Percentiles rank a stretch among this genome's conserved stretches.
Conservation (phyloP, 2,797 vertebrate species). For the Spinus olivaceus region DNA sequence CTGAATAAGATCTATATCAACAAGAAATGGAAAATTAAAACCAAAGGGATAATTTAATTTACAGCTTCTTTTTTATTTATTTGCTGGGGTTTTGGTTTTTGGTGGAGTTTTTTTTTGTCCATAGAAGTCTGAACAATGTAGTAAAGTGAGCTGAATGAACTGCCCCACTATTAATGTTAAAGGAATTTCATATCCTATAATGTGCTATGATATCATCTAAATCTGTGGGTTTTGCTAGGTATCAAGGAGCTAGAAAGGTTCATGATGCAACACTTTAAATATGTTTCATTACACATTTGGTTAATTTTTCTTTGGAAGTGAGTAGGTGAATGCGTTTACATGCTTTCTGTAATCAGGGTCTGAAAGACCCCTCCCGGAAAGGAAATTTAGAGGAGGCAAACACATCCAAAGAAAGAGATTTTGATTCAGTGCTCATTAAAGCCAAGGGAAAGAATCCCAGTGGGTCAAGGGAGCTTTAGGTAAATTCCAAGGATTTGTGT, state of each 20-base stretch:
- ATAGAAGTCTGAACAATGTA: background rate
- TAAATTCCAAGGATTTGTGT: background rate
- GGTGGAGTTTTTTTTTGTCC: background rate
- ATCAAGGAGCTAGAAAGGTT: background rate
- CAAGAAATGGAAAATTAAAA: background rate
- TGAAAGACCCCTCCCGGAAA: background rate
- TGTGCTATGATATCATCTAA: background rate
- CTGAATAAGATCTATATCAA: background rate
- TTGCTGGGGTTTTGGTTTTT: accelerated
- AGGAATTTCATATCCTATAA: background rate
- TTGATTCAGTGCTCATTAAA: background rate
- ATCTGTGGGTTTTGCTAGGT: background rate
- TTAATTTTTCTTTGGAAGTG: background rate
- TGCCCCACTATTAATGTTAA: background rate
- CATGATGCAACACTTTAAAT: background rate
- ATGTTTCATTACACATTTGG: background rate
- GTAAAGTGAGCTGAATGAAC: background rate
- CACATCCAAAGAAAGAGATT: background rate
- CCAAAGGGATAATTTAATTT: background rate
- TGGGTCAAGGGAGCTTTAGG: background rate
- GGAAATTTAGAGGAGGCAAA: background rate
- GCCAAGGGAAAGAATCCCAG: background rate
- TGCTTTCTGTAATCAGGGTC: background rate
- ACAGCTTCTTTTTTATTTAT: background rate
- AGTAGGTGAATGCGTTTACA: background rate